Base-by-base conservation (phyloP, 2,797 vertebrate species). In the Spea hammondii region DNA sequence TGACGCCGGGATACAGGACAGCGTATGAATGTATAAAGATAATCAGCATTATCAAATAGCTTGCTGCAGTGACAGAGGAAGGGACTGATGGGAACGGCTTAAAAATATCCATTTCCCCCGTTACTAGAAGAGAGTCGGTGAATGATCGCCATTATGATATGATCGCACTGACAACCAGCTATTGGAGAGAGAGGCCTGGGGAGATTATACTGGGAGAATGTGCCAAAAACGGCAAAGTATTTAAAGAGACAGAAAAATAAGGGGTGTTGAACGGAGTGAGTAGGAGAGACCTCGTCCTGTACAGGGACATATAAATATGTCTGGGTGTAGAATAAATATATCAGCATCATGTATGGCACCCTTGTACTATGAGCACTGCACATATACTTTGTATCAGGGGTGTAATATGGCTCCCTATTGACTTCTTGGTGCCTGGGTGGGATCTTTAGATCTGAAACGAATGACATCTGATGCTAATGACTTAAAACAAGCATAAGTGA, bases 31-130 rank as follows among this genome's bases (percentile, higher is more conserved):
- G 47, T 32, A 73, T 46, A 73, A 4, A 50, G 71, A 62, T 76
- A 57, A 12, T 67, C 44, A n/a, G 4, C 45, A 57, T 66, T 64
- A 60, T 72, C 57, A 65, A 50, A 53, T 62, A 74, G 60, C n/a
- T 6, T 62, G 59, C n/a, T 44, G 59, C 59, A 7, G 59, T 6
- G 14, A 14, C 59, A 4, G 5, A 62, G 51, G 51, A 53, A 11
- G 51, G 51, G 51, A 53, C 51, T 7, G 51, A 32, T 32, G 32
- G 6, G 51, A 5, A 5, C 11, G 55, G 55, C n/a, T 59, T 11
- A 13, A 59, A 59, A 59, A 59, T 12, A 59, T 6, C n/a, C 55
- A 11, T 59, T 59, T 59, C n/a, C 5, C n/a, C 12, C 12, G 32
- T 59, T 59, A 13, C 55, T 59, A 13, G 12, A 6, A 59, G 7